Percentiles rank a stretch among this genome's conserved stretches.
Conservation (phyloP, 2,797 vertebrate species). For the Anguilla pacifica region DNA sequence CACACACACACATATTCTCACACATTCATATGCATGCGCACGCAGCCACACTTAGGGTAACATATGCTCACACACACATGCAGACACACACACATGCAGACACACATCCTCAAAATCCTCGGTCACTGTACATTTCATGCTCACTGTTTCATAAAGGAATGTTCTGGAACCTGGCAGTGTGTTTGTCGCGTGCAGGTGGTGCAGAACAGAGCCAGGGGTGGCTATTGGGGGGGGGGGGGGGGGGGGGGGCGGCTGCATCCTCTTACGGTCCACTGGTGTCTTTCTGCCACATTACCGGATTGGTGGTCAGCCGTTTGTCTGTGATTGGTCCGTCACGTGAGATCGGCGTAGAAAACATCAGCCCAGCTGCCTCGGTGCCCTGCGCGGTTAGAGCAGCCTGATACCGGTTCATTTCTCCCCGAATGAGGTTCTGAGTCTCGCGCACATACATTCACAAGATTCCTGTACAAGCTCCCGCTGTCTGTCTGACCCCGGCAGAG, state of each 20-base stretch:
- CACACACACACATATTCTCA: not conserved
- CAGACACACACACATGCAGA: not conserved
- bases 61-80: not conserved
- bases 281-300: not conserved
- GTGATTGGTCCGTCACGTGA: not conserved
- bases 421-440: not conserved
- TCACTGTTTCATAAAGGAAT: not conserved
- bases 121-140: not conserved
- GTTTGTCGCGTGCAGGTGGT: not conserved
- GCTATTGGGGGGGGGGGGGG: not conserved
- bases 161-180: constrained; percentile 7
- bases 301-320: not conserved
- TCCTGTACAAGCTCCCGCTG: not conserved
- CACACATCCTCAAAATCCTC: not conserved
- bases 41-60: not conserved
- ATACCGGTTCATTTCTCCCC: not conserved
- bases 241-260: not conserved
- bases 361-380: not conserved
- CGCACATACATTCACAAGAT: not conserved
- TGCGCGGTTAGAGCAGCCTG: not conserved
- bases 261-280: not conserved
- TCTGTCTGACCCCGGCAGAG: not conserved
- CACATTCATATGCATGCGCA: not conserved
- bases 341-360: not conserved
- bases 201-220: not conserved